Evolutionary conservation across 2,113 vertebrate genomes (phyloP).

Genomic region (Dipodomys ordii): DNA sequence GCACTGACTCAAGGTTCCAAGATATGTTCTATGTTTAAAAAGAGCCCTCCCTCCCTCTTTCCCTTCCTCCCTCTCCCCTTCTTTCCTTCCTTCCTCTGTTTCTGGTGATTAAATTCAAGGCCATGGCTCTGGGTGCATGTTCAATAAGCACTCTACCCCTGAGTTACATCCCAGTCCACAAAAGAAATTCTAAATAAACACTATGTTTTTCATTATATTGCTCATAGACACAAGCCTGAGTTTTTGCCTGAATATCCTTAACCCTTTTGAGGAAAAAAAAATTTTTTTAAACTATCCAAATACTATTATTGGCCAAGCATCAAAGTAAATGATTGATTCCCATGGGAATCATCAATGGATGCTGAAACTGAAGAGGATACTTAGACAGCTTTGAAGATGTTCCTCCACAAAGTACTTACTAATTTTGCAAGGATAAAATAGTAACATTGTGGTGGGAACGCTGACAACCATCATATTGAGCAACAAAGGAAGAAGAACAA

Average conservation of each 20-base stretch:
- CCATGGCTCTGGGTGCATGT: too few species aligned
- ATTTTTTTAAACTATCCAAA: background rate
- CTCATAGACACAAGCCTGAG: background rate
- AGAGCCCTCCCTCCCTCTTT: too few species aligned
- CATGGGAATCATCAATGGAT: background rate
- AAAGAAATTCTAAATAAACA: too few species aligned
- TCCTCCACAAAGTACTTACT: background rate
- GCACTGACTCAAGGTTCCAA: too few species aligned
- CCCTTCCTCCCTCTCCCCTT: too few species aligned
- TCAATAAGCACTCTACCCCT: too few species aligned
- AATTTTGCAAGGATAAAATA: slow-evolving; percentile 30
- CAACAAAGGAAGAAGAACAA: background rate
- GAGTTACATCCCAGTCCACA: too few species aligned
- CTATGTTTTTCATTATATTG: too few species aligned
- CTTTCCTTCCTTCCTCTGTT: too few species aligned
- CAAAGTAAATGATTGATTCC: background rate
- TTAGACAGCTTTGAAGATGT: background rate
- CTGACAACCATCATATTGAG: background rate
- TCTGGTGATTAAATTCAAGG: too few species aligned
- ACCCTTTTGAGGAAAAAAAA: background rate
- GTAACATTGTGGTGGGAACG: background rate
- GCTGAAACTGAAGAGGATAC: background rate
- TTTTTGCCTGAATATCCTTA: slow-evolving; percentile 1
- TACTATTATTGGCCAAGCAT: background rate
- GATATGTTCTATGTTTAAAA: too few species aligned